Percentiles rank a stretch among this genome's conserved stretches.
Conservation (phyloP, 2,888 invertebrate genomes). For the Tipula lateralis region DNA sequence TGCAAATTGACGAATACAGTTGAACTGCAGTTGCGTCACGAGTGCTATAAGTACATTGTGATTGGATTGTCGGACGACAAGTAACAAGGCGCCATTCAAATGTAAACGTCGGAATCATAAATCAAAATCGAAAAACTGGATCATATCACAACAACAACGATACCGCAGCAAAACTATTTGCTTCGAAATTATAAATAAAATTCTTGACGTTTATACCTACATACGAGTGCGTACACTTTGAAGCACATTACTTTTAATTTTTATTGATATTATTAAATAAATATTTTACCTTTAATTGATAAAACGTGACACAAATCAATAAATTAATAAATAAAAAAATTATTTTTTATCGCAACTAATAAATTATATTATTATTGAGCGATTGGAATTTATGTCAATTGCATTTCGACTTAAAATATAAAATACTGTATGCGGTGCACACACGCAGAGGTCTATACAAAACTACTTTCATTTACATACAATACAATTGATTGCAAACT, state of each 20-base stretch:
- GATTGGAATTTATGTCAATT: slow-evolving; percentile 19
- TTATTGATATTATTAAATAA: slow-evolving; percentile 11
- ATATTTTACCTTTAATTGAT: not conserved
- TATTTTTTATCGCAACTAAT: not conserved
- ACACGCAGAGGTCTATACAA: not conserved
- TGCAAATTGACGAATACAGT: too few relatives aligned
- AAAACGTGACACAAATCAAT: slow-evolving; percentile 24
- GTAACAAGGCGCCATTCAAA: not conserved
- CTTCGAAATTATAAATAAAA: not conserved
- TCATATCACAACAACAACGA: not conserved
- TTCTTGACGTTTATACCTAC: not conserved
- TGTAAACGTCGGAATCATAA: not conserved
- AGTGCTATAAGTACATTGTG: too few relatives aligned
- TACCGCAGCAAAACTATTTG: not conserved
- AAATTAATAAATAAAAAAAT: not conserved
- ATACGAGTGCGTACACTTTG: not conserved
- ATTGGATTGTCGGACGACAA: too few relatives aligned
- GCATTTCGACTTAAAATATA: not conserved
- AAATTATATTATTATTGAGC: slow-evolving; percentile 2
- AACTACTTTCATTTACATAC: not conserved
- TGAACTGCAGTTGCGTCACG: too few relatives aligned
- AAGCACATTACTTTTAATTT: not conserved
- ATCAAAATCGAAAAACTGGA: not conserved
- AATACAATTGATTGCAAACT: not conserved
- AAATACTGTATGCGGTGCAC: not conserved